A percentile compares a stretch with the other conserved stretches of the same genome.
Evolutionary conservation across 2,113 vertebrate genomes (phyloP).

Genomic region (Datnioides undecimradiatus): DNA sequence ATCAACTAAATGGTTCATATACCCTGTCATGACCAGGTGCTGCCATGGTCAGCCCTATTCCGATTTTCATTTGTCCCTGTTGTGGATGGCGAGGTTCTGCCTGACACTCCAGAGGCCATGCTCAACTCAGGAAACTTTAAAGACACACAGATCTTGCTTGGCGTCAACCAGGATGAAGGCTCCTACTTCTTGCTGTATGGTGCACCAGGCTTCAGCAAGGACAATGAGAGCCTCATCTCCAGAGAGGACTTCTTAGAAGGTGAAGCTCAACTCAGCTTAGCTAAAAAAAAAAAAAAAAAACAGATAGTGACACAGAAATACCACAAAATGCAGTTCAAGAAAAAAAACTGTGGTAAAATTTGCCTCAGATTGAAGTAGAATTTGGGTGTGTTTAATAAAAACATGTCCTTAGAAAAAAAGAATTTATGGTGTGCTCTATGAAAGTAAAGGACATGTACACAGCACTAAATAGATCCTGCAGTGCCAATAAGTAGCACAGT

Average conservation of each 20-base stretch:
- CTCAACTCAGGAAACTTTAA: slow-evolving; percentile 86
- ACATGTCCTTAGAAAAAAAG: too few relatives aligned
- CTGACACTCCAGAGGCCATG: slow-evolving; percentile 89
- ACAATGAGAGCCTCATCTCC: slow-evolving; percentile 92
- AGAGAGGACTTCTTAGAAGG: slow-evolving; percentile 92
- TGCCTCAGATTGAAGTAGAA: background rate
- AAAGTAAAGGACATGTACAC: background rate
- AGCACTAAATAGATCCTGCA: background rate
- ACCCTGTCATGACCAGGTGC: slow-evolving; percentile 59
- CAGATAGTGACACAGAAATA: background rate
- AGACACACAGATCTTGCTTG: slow-evolving; percentile 87
- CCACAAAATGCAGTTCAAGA: background rate
- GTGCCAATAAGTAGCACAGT: background rate
- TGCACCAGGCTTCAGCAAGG: slow-evolving; percentile 94
- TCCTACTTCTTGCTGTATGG: slow-evolving; percentile 93
- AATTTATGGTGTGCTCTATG: background rate
- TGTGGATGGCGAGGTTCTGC: slow-evolving; percentile 89
- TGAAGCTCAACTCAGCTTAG: slow-evolving; percentile 20
- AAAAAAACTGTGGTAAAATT: background rate
- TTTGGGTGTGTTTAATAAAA: too few relatives aligned
- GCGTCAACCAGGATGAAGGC: slow-evolving; percentile 93
- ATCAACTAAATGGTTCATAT: background rate
- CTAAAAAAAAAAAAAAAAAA: background rate
- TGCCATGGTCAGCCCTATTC: slow-evolving; percentile 84
- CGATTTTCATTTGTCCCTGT: slow-evolving; percentile 94